Evolutionary conservation across 2,888 invertebrate genomes (phyloP).

Genomic region (Laothoe populi): DNA sequence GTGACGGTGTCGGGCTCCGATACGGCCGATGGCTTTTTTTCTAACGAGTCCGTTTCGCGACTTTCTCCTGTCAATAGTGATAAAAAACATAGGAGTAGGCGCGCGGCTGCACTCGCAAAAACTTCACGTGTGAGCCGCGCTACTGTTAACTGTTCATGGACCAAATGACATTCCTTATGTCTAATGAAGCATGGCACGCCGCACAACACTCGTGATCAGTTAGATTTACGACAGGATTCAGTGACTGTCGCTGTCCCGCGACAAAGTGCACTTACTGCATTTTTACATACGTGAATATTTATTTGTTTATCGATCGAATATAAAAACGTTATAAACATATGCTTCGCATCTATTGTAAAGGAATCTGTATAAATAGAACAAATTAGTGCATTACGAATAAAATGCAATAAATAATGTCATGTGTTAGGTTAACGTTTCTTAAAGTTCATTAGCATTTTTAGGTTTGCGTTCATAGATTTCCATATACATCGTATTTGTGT

Average conservation of each 20-base stretch:
- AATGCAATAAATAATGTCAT: neutral
- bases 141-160: slow-evolving; percentile 43
- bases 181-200: slow-evolving; percentile 61
- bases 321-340: slow-evolving; percentile 8
- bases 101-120: slow-evolving; percentile 50
- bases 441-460: neutral
- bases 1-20: slow-evolving; percentile 28
- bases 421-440: neutral
- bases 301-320: slow-evolving; percentile 13
- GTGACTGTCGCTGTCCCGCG: neutral
- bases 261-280: neutral
- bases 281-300: slow-evolving; percentile 14
- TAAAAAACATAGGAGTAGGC: slow-evolving; percentile 57
- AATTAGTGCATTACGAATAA: neutral
- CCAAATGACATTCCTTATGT: slow-evolving; percentile 65
- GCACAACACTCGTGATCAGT: slow-evolving; percentile 15
- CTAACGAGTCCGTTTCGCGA: slow-evolving; percentile 46
- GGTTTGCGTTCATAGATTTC: neutral
- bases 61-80: slow-evolving; percentile 72
- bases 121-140: slow-evolving; percentile 50
- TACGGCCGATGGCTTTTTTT: slow-evolving; percentile 30
- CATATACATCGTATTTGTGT: neutral
- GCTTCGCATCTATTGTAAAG: neutral
- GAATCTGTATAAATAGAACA: neutral
- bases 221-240: slow-evolving; percentile 21